Conservation (phyloP, 1,140 invertebrate species). For the Drosophila tristis region DNA sequence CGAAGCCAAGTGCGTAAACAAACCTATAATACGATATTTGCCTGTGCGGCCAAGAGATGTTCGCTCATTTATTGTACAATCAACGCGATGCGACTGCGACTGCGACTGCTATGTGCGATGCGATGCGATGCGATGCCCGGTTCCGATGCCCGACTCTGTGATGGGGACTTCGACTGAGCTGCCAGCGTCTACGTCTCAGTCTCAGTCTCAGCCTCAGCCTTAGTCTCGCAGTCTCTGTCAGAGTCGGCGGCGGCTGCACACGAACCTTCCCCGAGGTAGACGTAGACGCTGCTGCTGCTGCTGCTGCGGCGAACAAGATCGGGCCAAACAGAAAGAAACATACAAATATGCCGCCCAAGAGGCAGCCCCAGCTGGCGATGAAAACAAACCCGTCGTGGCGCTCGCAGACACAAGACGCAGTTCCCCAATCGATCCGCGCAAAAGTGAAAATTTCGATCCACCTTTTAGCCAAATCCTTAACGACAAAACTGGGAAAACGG, state of each 20-base stretch:
- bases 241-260: constrained; percentile 20
- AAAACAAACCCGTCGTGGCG: constrained; percentile 80
- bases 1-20: constrained; percentile 59
- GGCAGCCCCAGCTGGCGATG: constrained; percentile 69
- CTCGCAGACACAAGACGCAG: constrained; percentile 77
- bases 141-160: constrained; percentile 14
- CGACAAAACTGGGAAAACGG: constrained; percentile 25
- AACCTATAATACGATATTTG: constrained; percentile 49
- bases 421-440: constrained; percentile 56
- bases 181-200: constrained; percentile 7
- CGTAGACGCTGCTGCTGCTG: constrained; percentile 31
- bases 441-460: constrained; percentile 44
- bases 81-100: constrained; percentile 37
- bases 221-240: background rate
- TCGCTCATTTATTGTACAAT: constrained; percentile 62
- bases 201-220: background rate
- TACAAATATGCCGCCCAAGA: constrained; percentile 61
- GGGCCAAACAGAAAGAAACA: constrained; percentile 65
- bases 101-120: constrained; percentile 35
- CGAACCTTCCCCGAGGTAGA: constrained; percentile 56
- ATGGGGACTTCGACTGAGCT: constrained; percentile 17
- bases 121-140: constrained; percentile 21
- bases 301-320: constrained; percentile 67
- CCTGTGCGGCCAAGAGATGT: constrained; percentile 39
- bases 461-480: constrained; percentile 4